Conservation (phyloP, 2,113 vertebrate genomes). For the Crotophaga sulcirostris region DNA sequence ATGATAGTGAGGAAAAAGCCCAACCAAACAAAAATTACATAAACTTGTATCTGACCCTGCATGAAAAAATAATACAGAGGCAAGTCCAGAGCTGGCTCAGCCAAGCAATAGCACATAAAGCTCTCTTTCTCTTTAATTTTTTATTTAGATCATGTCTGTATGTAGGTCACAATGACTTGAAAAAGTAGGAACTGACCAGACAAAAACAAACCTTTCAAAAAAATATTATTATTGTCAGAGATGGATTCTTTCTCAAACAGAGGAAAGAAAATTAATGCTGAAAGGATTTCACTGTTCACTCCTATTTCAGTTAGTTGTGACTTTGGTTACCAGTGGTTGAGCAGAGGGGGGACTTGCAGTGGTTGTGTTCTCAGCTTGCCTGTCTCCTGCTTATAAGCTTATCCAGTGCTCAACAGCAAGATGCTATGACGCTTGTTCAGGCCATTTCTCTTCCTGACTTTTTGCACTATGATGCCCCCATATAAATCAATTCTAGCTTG, state of each 20-base stretch:
- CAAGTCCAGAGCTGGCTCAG: conserved; percentile 5
- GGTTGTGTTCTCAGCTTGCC: neutral
- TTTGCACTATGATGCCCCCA: neutral
- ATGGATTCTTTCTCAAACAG: neutral
- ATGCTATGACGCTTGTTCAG: neutral
- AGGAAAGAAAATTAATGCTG: neutral
- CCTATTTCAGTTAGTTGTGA: neutral
- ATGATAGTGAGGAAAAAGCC: neutral
- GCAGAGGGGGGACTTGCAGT: neutral
- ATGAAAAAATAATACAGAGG: neutral
- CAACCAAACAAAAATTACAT: neutral
- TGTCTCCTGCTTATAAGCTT: neutral
- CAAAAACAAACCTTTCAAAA: conserved; percentile 16
- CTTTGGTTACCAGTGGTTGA: neutral
- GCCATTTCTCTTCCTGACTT: neutral
- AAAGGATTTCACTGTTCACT: neutral
- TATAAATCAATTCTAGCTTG: neutral
- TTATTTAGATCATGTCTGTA: conserved; percentile 56
- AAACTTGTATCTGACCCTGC: neutral
- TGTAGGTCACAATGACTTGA: conserved; percentile 58
- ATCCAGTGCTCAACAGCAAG: neutral
- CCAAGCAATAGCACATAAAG: conserved; percentile 4
- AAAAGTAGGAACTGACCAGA: conserved; percentile 17
- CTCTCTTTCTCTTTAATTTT: conserved; percentile 51
- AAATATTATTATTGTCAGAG: neutral